These are phyloP conservation scores for Guaruba guarouba DNA, from an alignment of 2,113 vertebrate genomes.

Conservation along the genomic window DNA sequence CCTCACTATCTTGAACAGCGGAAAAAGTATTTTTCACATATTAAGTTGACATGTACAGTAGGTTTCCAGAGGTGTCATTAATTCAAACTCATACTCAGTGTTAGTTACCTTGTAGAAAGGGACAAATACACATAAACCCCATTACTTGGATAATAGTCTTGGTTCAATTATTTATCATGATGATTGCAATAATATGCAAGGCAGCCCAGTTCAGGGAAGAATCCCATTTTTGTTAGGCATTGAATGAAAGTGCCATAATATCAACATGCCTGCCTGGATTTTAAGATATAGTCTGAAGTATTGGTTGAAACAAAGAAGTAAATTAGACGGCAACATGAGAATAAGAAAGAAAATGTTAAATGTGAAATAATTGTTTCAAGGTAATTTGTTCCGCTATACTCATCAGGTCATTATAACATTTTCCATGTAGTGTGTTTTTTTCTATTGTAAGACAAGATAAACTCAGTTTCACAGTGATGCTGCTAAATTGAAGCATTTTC, in stretches of 20 bases:
- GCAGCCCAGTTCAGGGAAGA: background rate
- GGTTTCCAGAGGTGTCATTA: slow-evolving; percentile 20
- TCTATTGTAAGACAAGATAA: background rate
- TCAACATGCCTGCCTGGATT: background rate
- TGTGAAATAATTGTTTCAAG: slow-evolving; percentile 30
- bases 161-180: background rate
- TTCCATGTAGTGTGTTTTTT: background rate
- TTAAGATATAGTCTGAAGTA: background rate
- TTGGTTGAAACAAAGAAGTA: background rate
- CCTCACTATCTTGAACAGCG: background rate
- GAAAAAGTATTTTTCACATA: background rate
- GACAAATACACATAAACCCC: background rate
- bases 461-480: background rate
- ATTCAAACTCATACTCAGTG: slow-evolving; percentile 32
- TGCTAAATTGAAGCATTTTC: background rate
- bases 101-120: background rate
- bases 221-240: background rate
- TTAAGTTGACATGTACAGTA: background rate
- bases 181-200: background rate
- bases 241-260: slow-evolving; percentile 16
- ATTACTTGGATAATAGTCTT: background rate
- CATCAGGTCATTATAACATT: slow-evolving; percentile 11
- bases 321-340: background rate
- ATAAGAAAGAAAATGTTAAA: slow-evolving; percentile 23
- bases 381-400: slow-evolving; percentile 17